Evolutionary conservation across 1,140 invertebrate genomes (phyloP), one percentile per base, ranked within the genome.

Genomic region (Bombus polaris): DNA sequence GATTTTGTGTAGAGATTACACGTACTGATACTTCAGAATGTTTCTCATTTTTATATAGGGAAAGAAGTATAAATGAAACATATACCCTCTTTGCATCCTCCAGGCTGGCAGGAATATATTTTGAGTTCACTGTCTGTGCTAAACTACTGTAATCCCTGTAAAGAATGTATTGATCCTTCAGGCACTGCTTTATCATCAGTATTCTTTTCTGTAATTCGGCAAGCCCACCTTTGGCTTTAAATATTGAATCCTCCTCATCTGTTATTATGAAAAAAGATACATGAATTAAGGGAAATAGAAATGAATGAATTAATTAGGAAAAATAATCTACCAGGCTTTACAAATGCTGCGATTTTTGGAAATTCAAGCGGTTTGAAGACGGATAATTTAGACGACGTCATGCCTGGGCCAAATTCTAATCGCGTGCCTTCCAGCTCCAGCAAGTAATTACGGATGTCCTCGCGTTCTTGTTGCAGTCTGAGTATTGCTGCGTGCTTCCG

Each of bases 111-210:
- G 93, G 91, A 74, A 88, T 76, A 32, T 94, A 95, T 32, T 91
- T 88, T 15, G 83, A 87, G 85, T 95, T 94, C 66, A 94, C 87
- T 73, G 91, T 89, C 42, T 86, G 88, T 42, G 93, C 93, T 71
- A 94, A 65, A 65, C 80, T 81, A 83, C 91, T 88, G 39, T 92
- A 92, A 25, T 92, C 91, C n/a, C 89, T 92, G 66, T 95, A 95
- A 22, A 93, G 76, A 18, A 91, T 82, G 66, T 94, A 94, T 80
- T 94, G 94, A 71, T 90, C 92, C 86, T 94, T 94, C 28, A 94
- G 39, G 91, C 92, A 94, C 18, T 91, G 92, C 25, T 85, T 93
- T 77, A 94, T 94, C 66, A 90, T 84, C 32, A 83, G 62, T 35
- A 95, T 71, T 81, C 88, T 91, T 47, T 91, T 87, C 37, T 87